Conservation (phyloP, 2,888 invertebrate species). For the Dendrolimus pini region DNA sequence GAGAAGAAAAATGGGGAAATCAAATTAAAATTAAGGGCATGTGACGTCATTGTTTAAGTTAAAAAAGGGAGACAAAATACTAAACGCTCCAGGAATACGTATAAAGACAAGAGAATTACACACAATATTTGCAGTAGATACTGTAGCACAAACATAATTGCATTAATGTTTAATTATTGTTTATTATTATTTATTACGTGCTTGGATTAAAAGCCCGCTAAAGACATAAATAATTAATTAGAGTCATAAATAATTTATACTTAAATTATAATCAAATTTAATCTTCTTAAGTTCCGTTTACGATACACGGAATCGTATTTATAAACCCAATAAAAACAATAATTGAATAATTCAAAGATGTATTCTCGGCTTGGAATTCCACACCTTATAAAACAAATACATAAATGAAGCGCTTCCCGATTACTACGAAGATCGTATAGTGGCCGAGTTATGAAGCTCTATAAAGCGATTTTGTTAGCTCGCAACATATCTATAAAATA, state of each 20-base stretch:
- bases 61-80: no score
- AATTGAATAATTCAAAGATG: slow-evolving; percentile 9
- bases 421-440: slow-evolving; percentile 23
- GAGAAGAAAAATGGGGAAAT: no score
- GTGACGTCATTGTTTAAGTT: no score
- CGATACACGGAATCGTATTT: background rate
- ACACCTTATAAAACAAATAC: slow-evolving; percentile 35
- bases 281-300: background rate
- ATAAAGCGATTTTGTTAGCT: slow-evolving; percentile 37
- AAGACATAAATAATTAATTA: slow-evolving; percentile 2
- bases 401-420: slow-evolving; percentile 13
- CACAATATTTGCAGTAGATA: no score
- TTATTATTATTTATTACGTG: no score
- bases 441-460: slow-evolving; percentile 24
- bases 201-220: background rate
- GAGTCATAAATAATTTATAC: background rate
- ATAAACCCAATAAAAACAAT: background rate
- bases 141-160: no score
- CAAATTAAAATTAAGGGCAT: no score
- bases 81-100: no score
- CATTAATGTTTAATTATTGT: no score
- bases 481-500: slow-evolving; percentile 41
- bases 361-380: slow-evolving; percentile 11
- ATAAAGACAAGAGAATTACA: no score
- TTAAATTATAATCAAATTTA: slow-evolving; percentile 8